Conservation (phyloP, 2,888 invertebrate species). For the Catocala sponsa region DNA sequence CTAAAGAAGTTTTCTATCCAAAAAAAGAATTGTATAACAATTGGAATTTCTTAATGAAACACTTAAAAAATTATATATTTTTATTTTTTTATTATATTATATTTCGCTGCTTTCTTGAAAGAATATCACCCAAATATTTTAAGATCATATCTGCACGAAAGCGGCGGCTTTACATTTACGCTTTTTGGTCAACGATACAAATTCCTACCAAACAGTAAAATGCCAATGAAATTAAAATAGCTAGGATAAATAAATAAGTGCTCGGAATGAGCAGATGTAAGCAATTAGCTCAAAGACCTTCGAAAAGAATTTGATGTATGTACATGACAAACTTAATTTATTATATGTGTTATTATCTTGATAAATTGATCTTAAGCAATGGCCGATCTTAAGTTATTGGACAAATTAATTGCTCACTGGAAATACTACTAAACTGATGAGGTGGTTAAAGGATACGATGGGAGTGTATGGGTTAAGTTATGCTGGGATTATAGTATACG, state of each 20-base stretch:
- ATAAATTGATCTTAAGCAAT: constrained; percentile 9
- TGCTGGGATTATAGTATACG: too few species aligned
- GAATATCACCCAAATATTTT: too few species aligned
- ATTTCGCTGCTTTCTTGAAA: too few species aligned
- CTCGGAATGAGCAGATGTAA: constrained; percentile 13
- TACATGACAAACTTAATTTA: constrained; percentile 10
- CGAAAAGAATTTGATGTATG: constrained; percentile 14
- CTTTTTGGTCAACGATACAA: background rate
- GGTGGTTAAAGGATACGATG: too few species aligned
- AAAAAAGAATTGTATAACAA: too few species aligned
- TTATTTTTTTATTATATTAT: too few species aligned
- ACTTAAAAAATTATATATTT: too few species aligned
- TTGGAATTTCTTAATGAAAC: too few species aligned
- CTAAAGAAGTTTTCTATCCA: too few species aligned
- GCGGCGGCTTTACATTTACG: background rate
- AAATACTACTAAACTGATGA: background rate
- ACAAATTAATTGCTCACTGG: background rate
- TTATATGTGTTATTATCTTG: constrained; percentile 5
- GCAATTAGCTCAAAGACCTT: constrained; percentile 13
- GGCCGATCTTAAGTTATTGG: background rate
- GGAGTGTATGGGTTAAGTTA: too few species aligned
- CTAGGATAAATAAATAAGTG: constrained; percentile 3
- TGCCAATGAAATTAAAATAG: constrained; percentile 1
- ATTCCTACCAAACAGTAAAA: background rate
- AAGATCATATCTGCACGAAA: background rate